Conservation (phyloP, 2,888 invertebrate genomes). For the Tethea ocularis region DNA sequence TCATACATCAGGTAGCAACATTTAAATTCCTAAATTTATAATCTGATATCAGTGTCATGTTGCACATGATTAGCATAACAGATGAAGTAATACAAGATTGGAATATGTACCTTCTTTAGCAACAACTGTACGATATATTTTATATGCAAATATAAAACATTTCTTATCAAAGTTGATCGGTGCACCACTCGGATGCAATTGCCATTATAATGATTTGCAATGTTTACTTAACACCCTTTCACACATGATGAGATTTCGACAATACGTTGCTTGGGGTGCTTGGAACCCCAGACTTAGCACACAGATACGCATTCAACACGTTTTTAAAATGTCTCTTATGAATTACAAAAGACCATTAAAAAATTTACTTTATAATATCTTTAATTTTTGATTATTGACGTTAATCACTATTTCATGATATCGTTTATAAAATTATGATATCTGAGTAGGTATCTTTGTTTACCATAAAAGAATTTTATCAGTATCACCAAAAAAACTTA, state of each 20-base stretch:
- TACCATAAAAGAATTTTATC: too few species aligned
- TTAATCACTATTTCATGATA: neutral
- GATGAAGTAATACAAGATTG: conserved; percentile 65
- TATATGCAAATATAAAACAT: conserved; percentile 79
- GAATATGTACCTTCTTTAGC: conserved; percentile 65
- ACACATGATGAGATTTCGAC: conserved; percentile 79
- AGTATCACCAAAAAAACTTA: too few species aligned
- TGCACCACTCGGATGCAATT: conserved; percentile 70
- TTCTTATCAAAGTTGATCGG: conserved; percentile 72
- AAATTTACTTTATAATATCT: conserved; percentile 25
- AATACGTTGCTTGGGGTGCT: conserved; percentile 59
- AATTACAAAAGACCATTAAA: conserved; percentile 45
- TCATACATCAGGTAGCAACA: conserved; percentile 41
- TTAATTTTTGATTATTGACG: conserved; percentile 7
- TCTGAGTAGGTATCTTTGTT: neutral
- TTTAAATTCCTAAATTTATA: conserved; percentile 62
- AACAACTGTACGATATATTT: conserved; percentile 61
- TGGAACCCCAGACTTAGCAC: conserved; percentile 39
- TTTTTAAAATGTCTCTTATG: conserved; percentile 56
- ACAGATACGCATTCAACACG: conserved; percentile 37
- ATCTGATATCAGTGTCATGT: conserved; percentile 82
- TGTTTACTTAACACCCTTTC: conserved; percentile 85
- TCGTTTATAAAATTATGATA: neutral
- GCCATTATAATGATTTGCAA: conserved; percentile 83
- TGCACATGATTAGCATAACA: conserved; percentile 78